A percentile compares a stretch with the other conserved stretches of the same genome.
Evolutionary conservation across 2,888 invertebrate species (phyloP).

Genomic region (Hybos culiciformis): DNA sequence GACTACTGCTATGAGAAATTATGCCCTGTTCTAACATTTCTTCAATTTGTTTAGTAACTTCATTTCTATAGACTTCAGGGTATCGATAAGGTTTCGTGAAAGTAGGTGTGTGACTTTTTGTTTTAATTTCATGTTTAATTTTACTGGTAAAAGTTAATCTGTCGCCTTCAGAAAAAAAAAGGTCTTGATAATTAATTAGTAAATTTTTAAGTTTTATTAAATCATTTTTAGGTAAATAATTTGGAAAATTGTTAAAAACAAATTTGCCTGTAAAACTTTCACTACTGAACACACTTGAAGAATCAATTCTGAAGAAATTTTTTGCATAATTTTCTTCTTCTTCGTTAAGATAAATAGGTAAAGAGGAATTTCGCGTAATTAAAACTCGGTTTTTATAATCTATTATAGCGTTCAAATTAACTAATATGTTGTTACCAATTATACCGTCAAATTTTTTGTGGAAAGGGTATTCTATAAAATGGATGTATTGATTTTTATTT

Average conservation of each 20-base stretch:
- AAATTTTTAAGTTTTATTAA: background rate
- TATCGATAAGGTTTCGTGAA: background rate
- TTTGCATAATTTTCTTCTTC: too few relatives aligned
- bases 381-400: background rate
- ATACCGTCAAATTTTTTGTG: constrained; percentile 6
- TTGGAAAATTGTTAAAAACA: background rate
- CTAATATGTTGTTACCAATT: constrained; percentile 7
- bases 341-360: too few relatives aligned
- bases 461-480: constrained; percentile 5
- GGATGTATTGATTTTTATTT: background rate
- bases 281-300: background rate
- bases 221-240: constrained; percentile 4
- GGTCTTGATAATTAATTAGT: constrained; percentile 7
- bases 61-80: background rate
- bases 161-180: constrained; percentile 10
- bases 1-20: too few relatives aligned
- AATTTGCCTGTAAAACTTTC: background rate
- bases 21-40: background rate
- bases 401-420: background rate
- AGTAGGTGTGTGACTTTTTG: background rate
- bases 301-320: too few relatives aligned
- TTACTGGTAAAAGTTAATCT: background rate
- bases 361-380: too few relatives aligned
- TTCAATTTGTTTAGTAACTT: background rate
- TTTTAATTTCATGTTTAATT: background rate